These are phyloP conservation scores for Castor canadensis DNA, from an alignment of 2,113 vertebrate species.

Conservation along the genomic window DNA sequence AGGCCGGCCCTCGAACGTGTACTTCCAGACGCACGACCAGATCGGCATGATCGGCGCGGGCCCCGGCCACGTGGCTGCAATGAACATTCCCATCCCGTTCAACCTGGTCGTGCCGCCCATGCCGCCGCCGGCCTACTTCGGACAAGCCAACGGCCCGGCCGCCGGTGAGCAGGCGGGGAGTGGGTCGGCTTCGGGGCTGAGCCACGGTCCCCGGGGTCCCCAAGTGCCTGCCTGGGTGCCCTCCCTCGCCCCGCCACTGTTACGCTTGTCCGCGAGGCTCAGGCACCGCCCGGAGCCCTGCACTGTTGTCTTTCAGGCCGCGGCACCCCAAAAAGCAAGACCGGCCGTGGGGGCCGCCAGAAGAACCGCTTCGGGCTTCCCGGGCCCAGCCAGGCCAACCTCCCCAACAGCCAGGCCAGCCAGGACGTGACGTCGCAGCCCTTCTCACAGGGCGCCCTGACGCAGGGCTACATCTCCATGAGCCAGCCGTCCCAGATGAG, in stretches of 20 bases:
- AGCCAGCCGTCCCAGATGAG: constrained; percentile 99
- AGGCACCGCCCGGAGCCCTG: neutral
- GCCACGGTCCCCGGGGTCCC: too few relatives aligned
- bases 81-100: constrained; percentile 99
- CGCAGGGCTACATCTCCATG: constrained; percentile 99
- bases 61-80: constrained; percentile 92
- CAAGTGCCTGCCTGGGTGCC: too few relatives aligned
- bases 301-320: constrained; percentile 86
- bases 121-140: constrained; percentile 95
- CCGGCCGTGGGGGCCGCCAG: constrained; percentile 92
- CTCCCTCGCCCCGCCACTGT: too few relatives aligned
- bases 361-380: constrained; percentile 92
- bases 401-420: constrained; percentile 94
- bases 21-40: constrained; percentile 99
- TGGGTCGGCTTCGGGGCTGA: too few relatives aligned
- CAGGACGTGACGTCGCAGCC: constrained; percentile 96
- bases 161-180: constrained; percentile 84
- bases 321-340: constrained; percentile 93
- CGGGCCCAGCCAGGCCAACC: constrained; percentile 89
- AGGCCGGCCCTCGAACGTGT: constrained; percentile 97
- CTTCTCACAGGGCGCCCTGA: constrained; percentile 98
- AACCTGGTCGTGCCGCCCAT: constrained; percentile 98
- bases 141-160: constrained; percentile 94
- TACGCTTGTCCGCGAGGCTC: neutral
- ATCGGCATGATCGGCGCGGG: constrained; percentile 97